Evolutionary conservation across 2,888 invertebrate genomes (phyloP), one percentile per base, ranked within the genome.

Genomic region (Megalurothrips usitatus): DNA sequence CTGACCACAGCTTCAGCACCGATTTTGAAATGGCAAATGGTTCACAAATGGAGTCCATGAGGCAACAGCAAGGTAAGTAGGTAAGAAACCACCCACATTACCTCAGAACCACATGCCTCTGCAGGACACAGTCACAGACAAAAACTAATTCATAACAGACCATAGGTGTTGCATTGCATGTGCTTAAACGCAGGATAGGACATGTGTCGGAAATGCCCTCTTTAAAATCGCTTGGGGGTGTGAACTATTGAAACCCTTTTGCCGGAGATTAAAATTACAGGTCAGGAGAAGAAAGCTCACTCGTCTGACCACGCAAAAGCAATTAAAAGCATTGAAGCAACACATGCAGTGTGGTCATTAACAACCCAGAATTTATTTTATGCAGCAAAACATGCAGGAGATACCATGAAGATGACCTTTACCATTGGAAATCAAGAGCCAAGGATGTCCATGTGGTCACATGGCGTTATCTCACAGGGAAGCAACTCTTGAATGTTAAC

Each of bases 371-470:
- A 43, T 43, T 43, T 43, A 43, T 43, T 43, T 43, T 43, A 43
- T 43, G 34, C 34, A 43, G 34, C 34, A 43, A 43, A 43, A 43
- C 68, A 75, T 75, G 68, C 68, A 75, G n/a, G 19, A 75, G 68
- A 26, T 26, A 75, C 23, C 68, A 26, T 75, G 12, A 26, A 75
- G 68, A 23, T 75, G 26, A 75, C 68, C 68, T 75, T 75, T 75
- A 75, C 68, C 68, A 75, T 75, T 26, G 68, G 68, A 26, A 75
- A 75, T 75, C 68, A 23, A 75, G 68, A 75, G 68, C 68, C 68
- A 75, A 26, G 68, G 68, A 75, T 75, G 68, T 75, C 68, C 68
- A 75, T 75, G 68, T 75, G 68, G 68, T 75, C 68, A 75, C 26
- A 75, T 75, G 68, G 68, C 9, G 68, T 75, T 75, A 68, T 75